A percentile compares a stretch with the other conserved stretches of the same genome.
These are phyloP conservation scores for Amphiprion clarkii DNA, from an alignment of 2,797 vertebrate genomes.

Conservation along the genomic window DNA sequence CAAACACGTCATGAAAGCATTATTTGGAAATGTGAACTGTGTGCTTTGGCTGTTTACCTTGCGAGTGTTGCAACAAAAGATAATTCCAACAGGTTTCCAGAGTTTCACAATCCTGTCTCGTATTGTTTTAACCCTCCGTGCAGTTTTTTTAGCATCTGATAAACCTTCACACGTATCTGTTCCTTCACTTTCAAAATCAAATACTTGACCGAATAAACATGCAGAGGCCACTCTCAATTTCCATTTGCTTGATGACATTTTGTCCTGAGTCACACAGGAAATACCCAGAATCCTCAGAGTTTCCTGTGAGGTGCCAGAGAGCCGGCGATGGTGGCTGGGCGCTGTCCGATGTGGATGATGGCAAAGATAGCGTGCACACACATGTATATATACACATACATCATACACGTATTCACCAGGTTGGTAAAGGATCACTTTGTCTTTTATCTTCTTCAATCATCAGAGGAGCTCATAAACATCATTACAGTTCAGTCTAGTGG, in stretches of 20 bases:
- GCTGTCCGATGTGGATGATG: conserved; percentile 69
- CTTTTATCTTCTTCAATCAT: conserved; percentile 40
- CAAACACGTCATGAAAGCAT: background rate
- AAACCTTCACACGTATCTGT: no score
- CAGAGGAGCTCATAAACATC: conserved; percentile 49
- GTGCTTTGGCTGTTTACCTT: background rate
- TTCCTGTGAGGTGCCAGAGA: conserved; percentile 84
- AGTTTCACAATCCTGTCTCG: background rate
- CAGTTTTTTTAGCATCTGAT: no score
- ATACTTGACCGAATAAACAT: no score
- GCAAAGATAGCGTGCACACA: conserved; percentile 55
- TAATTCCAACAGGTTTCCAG: background rate
- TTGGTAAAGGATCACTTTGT: conserved; percentile 15
- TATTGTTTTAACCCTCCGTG: background rate
- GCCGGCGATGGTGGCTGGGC: conserved; percentile 59
- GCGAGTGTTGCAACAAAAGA: background rate
- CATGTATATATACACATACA: background rate
- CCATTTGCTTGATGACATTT: conserved; percentile 20
- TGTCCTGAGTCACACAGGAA: conserved; percentile 71
- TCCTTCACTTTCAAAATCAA: no score
- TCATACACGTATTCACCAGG: conserved; percentile 1
- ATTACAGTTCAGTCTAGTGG: conserved; percentile 33
- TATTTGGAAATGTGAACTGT: background rate
- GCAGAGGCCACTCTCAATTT: background rate
- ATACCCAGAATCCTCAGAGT: conserved; percentile 64